phyloP scores from a whole-genome alignment of 64 coral and sea anemone genomes.

The Porites australiensis region DNA sequence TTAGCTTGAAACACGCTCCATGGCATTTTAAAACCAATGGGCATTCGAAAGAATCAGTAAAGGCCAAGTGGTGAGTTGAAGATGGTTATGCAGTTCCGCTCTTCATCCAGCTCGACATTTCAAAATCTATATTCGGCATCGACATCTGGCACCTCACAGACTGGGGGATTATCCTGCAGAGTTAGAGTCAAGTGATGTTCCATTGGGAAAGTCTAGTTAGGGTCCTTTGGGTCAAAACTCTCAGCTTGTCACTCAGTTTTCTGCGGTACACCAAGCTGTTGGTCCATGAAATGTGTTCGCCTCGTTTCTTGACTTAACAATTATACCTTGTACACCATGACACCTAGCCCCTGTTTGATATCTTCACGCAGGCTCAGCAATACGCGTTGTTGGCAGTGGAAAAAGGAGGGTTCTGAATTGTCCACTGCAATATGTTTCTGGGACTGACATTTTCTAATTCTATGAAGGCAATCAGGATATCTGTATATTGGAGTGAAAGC shows the following conservation, averaged over 20 bases:
- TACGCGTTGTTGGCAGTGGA: constrained; percentile 37
- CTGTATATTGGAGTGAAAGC: neutral
- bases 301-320: constrained; percentile 57
- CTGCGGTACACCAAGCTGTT: constrained; percentile 36
- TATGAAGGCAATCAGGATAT: constrained; percentile 38
- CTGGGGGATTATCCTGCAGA: neutral
- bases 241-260: constrained; percentile 21
- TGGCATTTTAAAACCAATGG: constrained; percentile 17
- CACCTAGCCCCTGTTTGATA: constrained; percentile 21
- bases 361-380: constrained; percentile 56
- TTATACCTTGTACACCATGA: constrained; percentile 37
- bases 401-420: constrained; percentile 12
- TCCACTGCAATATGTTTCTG: neutral
- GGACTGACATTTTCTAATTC: neutral
- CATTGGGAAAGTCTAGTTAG: neutral
- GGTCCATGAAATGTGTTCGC: constrained; percentile 60
- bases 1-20: constrained; percentile 16
- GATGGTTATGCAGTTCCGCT: constrained; percentile 6
- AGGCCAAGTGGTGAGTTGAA: constrained; percentile 45
- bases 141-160: neutral
- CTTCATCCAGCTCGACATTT: constrained; percentile 29
- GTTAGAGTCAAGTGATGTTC: neutral
- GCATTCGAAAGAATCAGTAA: constrained; percentile 20
- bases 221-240: constrained; percentile 31
- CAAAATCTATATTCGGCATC: neutral